A percentile compares a stretch with the other conserved stretches of the same genome.
Conservation (phyloP, 2,888 invertebrate genomes). For the Agrochola lychnidis region DNA sequence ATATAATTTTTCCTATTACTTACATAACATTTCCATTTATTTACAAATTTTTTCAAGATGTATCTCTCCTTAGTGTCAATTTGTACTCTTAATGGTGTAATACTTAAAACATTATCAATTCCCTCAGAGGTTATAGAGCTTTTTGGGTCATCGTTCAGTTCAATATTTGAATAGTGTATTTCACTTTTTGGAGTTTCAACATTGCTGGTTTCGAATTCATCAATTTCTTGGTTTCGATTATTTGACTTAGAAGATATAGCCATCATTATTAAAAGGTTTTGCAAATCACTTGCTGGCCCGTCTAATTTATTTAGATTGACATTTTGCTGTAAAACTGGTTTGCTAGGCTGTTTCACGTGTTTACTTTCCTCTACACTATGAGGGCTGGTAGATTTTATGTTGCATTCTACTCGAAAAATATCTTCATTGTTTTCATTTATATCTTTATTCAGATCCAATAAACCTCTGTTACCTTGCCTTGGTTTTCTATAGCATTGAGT, state of each 20-base stretch:
- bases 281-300: constrained; percentile 74
- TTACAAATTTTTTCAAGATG: constrained; percentile 78
- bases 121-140: constrained; percentile 48
- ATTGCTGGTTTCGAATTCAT: constrained; percentile 27
- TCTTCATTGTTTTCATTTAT: constrained; percentile 65
- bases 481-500: constrained; percentile 55
- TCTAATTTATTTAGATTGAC: constrained; percentile 40
- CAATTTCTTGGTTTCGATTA: constrained; percentile 64
- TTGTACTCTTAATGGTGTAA: constrained; percentile 76
- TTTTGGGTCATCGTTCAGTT: constrained; percentile 17
- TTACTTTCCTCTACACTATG: constrained; percentile 41
- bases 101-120: constrained; percentile 73
- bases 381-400: constrained; percentile 35
- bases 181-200: constrained; percentile 32
- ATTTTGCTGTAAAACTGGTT: constrained; percentile 35
- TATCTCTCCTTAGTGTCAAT: constrained; percentile 71
- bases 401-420: constrained; percentile 71
- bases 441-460: constrained; percentile 62
- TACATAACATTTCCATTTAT: constrained; percentile 81
- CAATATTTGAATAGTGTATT: constrained; percentile 17
- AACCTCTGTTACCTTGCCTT: constrained; percentile 44
- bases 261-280: constrained; percentile 84
- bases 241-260: constrained; percentile 76
- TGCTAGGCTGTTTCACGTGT: constrained; percentile 29
- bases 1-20: constrained; percentile 74